Evolutionary conservation across 2,888 invertebrate genomes (phyloP).

Genomic region (Dynastes grantii): DNA sequence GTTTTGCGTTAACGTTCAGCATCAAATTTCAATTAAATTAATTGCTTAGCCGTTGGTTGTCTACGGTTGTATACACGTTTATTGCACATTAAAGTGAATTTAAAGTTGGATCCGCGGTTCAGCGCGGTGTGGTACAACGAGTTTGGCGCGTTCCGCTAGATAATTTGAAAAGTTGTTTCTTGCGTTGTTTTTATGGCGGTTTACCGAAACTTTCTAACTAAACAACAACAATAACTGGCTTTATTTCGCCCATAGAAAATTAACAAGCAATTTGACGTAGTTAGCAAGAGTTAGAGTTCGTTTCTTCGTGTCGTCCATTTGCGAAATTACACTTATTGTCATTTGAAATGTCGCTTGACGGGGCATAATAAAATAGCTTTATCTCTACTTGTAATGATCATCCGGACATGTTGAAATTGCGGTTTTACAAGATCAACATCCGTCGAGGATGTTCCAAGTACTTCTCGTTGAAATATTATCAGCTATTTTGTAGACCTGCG

Average conservation of each 20-base stretch:
- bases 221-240: conserved; percentile 23
- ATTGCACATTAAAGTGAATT: conserved; percentile 15
- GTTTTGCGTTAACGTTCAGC: conserved; percentile 14
- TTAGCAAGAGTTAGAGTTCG: background rate
- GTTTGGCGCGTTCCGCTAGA: conserved; percentile 1
- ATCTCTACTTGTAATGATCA: background rate
- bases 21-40: conserved; percentile 43
- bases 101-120: conserved; percentile 2
- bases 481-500: no score
- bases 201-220: conserved; percentile 29
- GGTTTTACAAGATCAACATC: background rate
- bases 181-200: conserved; percentile 28
- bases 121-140: background rate
- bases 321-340: background rate
- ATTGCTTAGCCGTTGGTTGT: conserved; percentile 25
- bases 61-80: conserved; percentile 1
- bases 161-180: conserved; percentile 41
- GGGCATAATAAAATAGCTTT: background rate
- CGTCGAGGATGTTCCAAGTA: no score
- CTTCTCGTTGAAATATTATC: background rate
- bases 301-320: background rate
- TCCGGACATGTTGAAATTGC: background rate
- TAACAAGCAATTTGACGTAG: conserved; percentile 9
- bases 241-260: conserved; percentile 23
- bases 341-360: background rate